A percentile compares a stretch with the other conserved stretches of the same genome.
Evolutionary conservation across 1,140 invertebrate species (phyloP).

Genomic region (Zaprionus capensis): DNA sequence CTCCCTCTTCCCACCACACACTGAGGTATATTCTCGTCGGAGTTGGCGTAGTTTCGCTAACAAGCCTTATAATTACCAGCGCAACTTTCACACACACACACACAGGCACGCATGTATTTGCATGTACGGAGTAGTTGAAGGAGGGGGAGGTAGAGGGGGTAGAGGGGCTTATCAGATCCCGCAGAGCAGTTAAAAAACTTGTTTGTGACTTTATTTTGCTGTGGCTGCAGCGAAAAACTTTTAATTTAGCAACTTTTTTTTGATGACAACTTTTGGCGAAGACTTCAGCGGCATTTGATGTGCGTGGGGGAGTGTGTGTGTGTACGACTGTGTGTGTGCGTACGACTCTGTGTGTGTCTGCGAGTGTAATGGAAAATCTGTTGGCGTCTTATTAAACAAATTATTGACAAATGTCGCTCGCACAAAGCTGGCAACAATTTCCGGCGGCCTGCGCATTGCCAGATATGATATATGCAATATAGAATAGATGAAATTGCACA

Average conservation of each 20-base stretch:
- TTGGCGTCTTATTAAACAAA: conserved; percentile 47
- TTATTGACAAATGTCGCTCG: conserved; percentile 21
- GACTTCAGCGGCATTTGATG: conserved; percentile 17
- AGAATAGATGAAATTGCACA: neutral
- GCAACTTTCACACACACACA: conserved; percentile 19
- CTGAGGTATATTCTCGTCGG: conserved; percentile 3
- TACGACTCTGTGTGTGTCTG: conserved; percentile 9
- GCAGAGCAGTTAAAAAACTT: conserved; percentile 39
- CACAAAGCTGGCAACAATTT: neutral
- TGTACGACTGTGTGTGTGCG: neutral
- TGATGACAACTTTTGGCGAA: conserved; percentile 14
- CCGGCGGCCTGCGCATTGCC: neutral
- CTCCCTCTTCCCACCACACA: neutral
- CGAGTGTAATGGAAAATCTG: conserved; percentile 2
- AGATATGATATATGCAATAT: neutral
- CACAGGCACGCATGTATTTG: conserved; percentile 11
- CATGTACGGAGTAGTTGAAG: neutral
- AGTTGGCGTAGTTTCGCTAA: conserved; percentile 21
- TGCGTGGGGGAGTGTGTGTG: neutral
- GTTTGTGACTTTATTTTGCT: conserved; percentile 39
- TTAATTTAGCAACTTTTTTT: conserved; percentile 50
- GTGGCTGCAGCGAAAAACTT: conserved; percentile 44
- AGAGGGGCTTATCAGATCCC: neutral
- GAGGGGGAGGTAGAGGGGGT: neutral
- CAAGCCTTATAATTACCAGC: conserved; percentile 45